Percentiles rank a stretch among this genome's conserved stretches.
phyloP scores from a whole-genome alignment of 2,888 invertebrate genomes.

The Didymodactylos carnosus region DNA sequence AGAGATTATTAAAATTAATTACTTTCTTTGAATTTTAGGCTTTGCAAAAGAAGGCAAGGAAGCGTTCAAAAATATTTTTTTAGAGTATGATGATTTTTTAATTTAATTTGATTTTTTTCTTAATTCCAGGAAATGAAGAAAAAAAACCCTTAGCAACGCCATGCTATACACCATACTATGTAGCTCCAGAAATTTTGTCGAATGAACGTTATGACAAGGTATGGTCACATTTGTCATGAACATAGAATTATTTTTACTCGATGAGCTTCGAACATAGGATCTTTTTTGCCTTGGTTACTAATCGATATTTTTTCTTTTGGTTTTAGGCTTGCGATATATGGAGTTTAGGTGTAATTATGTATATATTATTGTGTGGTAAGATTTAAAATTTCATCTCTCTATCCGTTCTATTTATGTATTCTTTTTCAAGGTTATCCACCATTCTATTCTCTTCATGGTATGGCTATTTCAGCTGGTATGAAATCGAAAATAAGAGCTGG shows the following conservation, averaged over 20 bases:
- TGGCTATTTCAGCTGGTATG: conserved; percentile 97
- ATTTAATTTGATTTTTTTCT: not conserved
- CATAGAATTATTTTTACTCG: too few species aligned
- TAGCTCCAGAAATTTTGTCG: conserved; percentile 67
- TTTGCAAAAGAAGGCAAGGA: conserved; percentile 82
- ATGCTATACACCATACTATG: conserved; percentile 12
- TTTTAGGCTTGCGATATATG: conserved; percentile 78
- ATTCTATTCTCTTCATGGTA: conserved; percentile 88
- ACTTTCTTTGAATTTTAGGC: too few species aligned
- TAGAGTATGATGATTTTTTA: not conserved
- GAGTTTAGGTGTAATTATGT: conserved; percentile 97
- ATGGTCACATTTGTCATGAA: too few species aligned
- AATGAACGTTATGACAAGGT: conserved; percentile 85
- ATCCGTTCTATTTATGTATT: conserved; percentile 60
- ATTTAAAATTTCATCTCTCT: conserved; percentile 36
- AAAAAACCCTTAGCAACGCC: conserved; percentile 3
- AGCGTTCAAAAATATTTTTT: conserved; percentile 38
- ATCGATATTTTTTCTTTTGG: conserved; percentile 56
- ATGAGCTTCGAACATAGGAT: too few species aligned
- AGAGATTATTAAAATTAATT: too few species aligned
- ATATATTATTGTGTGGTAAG: conserved; percentile 56
- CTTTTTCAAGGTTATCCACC: conserved; percentile 54
- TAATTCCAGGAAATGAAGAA: not conserved
- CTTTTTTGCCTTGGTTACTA: too few species aligned
- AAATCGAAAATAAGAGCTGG: conserved; percentile 82